Conservation (phyloP, 2,797 vertebrate species). For the Arnoldichthys spilopterus region DNA sequence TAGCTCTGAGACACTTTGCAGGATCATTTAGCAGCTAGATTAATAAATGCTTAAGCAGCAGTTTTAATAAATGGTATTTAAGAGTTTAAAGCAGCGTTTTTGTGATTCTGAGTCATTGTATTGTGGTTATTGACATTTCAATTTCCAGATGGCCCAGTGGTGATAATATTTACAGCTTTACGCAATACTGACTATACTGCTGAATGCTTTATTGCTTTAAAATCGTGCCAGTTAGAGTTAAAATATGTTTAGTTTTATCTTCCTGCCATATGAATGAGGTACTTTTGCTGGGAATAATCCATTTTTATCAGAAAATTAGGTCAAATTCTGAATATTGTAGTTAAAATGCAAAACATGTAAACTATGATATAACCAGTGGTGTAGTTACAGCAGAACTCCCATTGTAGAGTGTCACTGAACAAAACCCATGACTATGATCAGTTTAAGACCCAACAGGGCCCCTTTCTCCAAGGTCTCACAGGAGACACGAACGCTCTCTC, state of each 20-base stretch:
- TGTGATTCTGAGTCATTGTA: background rate
- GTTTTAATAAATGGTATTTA: background rate
- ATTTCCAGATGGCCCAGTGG: background rate
- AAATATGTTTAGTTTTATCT: background rate
- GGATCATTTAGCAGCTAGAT: conserved; percentile 12
- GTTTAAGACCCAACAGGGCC: too few relatives aligned
- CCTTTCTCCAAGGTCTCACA: too few relatives aligned
- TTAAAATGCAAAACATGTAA: too few relatives aligned
- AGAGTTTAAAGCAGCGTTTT: background rate
- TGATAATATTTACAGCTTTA: background rate
- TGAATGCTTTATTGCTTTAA: background rate
- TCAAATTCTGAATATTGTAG: background rate
- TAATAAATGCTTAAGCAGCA: conserved; percentile 12
- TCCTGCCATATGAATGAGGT: background rate
- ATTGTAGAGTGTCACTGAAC: too few relatives aligned
- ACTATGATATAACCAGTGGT: too few relatives aligned
- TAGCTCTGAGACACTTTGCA: conserved; percentile 32
- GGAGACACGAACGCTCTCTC: too few relatives aligned
- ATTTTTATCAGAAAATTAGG: background rate
- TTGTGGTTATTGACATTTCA: background rate
- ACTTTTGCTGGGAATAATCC: too few relatives aligned
- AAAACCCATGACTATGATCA: too few relatives aligned
- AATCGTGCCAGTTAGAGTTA: background rate
- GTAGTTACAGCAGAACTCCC: too few relatives aligned
- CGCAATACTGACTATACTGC: too few relatives aligned